These are phyloP conservation scores for Cylloceria caligata DNA, from an alignment of 2,888 invertebrate species.

Conservation along the genomic window DNA sequence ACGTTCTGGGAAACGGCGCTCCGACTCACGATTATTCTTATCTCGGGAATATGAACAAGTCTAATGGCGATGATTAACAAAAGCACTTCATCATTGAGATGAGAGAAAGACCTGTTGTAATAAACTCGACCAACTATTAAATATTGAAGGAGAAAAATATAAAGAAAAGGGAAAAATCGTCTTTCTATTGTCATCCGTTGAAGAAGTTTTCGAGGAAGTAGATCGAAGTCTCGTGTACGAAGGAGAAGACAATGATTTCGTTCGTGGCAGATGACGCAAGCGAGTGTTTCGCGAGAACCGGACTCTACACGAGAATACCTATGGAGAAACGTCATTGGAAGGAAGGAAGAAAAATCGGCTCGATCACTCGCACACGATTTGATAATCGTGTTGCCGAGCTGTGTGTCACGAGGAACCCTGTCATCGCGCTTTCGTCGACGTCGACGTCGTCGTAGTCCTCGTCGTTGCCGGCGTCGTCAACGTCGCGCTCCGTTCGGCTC, in stretches of 20 bases:
- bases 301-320: neutral
- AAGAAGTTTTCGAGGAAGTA: conserved; percentile 63
- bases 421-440: neutral
- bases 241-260: conserved; percentile 30
- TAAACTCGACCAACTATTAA: neutral
- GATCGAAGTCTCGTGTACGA: conserved; percentile 54
- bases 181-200: neutral
- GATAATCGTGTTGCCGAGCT: conserved; percentile 11
- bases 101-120: conserved; percentile 13
- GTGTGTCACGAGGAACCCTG: conserved; percentile 38
- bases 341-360: conserved; percentile 10
- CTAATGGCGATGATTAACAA: conserved; percentile 50
- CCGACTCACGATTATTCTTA: conserved; percentile 52
- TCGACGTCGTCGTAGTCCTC: neutral
- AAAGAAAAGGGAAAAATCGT: neutral
- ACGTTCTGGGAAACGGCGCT: conserved; percentile 44
- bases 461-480: neutral
- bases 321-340: conserved; percentile 40
- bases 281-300: conserved; percentile 31
- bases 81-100: neutral
- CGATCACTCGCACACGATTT: conserved; percentile 7
- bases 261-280: conserved; percentile 46
- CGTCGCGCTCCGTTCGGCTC: conserved; percentile 8
- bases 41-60: conserved; percentile 58
- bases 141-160: neutral